These are phyloP conservation scores for Corvus cornix DNA, from an alignment of 2,113 vertebrate genomes.

Conservation along the genomic window DNA sequence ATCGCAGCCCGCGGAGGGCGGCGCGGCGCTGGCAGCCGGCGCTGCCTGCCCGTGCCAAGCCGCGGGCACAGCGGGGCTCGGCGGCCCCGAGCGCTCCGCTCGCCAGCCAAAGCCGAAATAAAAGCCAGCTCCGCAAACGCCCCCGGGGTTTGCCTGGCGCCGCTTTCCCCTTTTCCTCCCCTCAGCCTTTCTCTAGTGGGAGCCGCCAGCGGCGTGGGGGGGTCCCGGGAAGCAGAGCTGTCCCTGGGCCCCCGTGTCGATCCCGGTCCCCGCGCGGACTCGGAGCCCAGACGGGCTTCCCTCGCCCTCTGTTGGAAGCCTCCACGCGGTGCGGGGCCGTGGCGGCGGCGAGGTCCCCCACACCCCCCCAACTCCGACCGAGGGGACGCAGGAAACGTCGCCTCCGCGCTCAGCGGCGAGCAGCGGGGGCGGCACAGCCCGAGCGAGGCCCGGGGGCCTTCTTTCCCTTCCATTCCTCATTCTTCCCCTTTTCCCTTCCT, in stretches of 20 bases:
- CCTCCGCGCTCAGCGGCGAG: background rate
- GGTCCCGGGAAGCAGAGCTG: no score
- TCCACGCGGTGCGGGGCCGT: background rate
- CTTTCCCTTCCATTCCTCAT: background rate
- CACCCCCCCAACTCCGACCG: background rate
- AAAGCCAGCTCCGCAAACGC: background rate
- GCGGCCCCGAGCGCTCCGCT: background rate
- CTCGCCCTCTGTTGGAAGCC: slow-evolving; percentile 7
- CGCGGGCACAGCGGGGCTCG: slow-evolving; percentile 1
- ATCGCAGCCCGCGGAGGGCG: background rate
- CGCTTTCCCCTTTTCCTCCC: background rate
- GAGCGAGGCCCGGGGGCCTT: background rate
- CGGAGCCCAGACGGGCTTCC: background rate
- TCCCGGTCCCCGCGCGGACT: background rate
- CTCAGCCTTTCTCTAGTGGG: background rate
- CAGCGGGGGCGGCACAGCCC: background rate
- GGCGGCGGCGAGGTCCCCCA: background rate
- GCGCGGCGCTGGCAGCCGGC: slow-evolving; percentile 2
- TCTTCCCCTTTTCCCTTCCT: background rate
- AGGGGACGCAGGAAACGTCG: background rate
- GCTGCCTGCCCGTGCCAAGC: slow-evolving; percentile 15
- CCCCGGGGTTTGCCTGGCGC: background rate
- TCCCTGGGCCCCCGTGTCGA: no score
- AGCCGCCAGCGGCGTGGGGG: background rate
- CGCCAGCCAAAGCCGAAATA: background rate